A percentile compares a stretch with the other conserved stretches of the same genome.
Conservation (phyloP, 2,888 invertebrate species). For the Willowsia nigromaculata region DNA sequence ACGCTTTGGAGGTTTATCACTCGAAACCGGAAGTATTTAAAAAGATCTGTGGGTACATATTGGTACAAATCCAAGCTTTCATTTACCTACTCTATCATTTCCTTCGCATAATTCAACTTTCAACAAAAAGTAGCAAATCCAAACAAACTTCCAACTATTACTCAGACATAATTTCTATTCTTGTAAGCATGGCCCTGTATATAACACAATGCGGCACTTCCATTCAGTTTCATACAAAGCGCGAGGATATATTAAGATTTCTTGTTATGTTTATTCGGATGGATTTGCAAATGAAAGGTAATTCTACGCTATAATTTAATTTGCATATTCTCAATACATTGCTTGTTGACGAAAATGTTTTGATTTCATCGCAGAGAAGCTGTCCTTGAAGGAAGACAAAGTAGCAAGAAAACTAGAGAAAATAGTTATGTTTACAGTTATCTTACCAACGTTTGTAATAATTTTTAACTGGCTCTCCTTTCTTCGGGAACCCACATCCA, state of each 20-base stretch:
- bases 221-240: neutral
- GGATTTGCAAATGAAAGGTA: slow-evolving; percentile 32
- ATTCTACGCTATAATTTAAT: neutral
- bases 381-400: neutral
- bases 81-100: slow-evolving; percentile 9
- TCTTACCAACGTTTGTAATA: neutral
- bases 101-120: neutral
- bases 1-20: slow-evolving; percentile 22
- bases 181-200: neutral
- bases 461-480: neutral
- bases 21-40: neutral
- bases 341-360: neutral
- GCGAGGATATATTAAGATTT: slow-evolving; percentile 20
- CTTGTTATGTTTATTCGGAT: neutral
- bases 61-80: neutral
- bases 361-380: slow-evolving; percentile 17
- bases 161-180: neutral
- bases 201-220: neutral
- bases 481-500: neutral
- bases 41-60: neutral
- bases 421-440: neutral
- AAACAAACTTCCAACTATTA: neutral
- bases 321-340: neutral
- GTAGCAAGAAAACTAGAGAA: neutral
- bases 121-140: neutral